Evolutionary conservation across 2,113 vertebrate species (phyloP), one percentile per base, ranked within the genome.

Genomic region (Gallinago paraguaiae): DNA sequence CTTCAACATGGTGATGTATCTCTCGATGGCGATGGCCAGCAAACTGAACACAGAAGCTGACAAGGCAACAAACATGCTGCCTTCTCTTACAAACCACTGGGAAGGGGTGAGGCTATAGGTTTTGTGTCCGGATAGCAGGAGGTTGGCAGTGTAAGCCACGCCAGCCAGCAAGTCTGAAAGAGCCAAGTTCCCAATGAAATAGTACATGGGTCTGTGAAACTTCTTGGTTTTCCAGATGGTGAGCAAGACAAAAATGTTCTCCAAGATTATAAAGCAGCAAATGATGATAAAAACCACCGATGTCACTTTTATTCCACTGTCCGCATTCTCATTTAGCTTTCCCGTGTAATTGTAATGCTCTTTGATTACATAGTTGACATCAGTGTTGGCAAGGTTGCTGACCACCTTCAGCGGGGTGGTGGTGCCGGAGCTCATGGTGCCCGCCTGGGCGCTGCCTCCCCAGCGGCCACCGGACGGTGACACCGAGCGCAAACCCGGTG

Each of bases 181-280:
- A 31, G 99, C 99, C 97, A 99, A 97, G 96, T 99, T 99, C 43
- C 99, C 99, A n/a, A 99, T 99, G 94, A 99, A 99, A 96, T 99
- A 99, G 97, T 99, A 99, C 99, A 99, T 99, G 85, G 99, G 99
- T 80, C 99, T 98, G 97, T 99, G 99, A 96, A 99, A 99, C 97
- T 99, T 99, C 98, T 99, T 99, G 97, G 99, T 99, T 96, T 99
- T 99, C 99, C 99, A 99, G 88, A 99, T 99, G 78, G 99, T 99
- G 86, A 99, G 97, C 91, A 99, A 97, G 64, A 99, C 99, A 91
- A 99, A 98, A 74, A 99, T 96, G 95, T 99, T 99, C 97, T 99
- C 99, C 28, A 99, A 95, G 92, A 99, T 99, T 97, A 99, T 99
- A 93, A 99, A 99, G 98, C 99, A 99, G 97, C 99, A 99, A 92